Evolutionary conservation across 2,888 invertebrate species (phyloP), one percentile per base, ranked within the genome.

Genomic region (Tenodera sinensis): DNA sequence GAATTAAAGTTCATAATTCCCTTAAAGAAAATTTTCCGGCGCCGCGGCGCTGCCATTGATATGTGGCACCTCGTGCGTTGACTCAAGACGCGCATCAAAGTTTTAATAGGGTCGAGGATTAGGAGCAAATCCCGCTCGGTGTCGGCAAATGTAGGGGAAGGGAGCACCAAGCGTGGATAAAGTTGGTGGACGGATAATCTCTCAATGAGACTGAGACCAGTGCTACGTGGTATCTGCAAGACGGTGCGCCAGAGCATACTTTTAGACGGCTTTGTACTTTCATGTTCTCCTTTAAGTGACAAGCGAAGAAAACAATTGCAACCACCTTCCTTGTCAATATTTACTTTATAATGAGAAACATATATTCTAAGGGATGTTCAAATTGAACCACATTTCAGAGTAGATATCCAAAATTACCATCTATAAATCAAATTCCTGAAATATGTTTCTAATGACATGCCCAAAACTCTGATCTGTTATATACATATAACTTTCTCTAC

Each of bases 91-190:
- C 27, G 88, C 71, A 81, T 84, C 87, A 89, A 90, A 90, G 89
- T 90, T 89, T 90, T 90, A 90, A 90, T 90, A 87, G 89, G 89
- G 90, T 90, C 85, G 84, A 84, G 89, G 90, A 90, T 90, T 90
- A 90, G 47, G 84, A 81, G 89, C 30, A 89, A 86, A 83, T 83
- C 83, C 84, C 20, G 83, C 84, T 88, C 54, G 27, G 88, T 83
- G 83, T 88, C 83, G 88, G 83, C 88, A 83, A 83, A 20, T n/a
- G 71, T 7, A 30, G 83, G 1, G 28, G 89, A n/a, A 82, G 34
- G 25, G 84, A 14, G 83, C 42, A 12, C 42, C 42, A 42, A 42
- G 42, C 71, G 83, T 42, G 87, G 89, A 87, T 89, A 71, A 89
- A 83, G 87, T 87, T 87, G 47, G 87, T 28, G 86, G 86, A 54